Percentiles rank a stretch among this genome's conserved stretches.
phyloP scores from a whole-genome alignment of 2,113 vertebrate species.

The Noctilio leporinus region DNA sequence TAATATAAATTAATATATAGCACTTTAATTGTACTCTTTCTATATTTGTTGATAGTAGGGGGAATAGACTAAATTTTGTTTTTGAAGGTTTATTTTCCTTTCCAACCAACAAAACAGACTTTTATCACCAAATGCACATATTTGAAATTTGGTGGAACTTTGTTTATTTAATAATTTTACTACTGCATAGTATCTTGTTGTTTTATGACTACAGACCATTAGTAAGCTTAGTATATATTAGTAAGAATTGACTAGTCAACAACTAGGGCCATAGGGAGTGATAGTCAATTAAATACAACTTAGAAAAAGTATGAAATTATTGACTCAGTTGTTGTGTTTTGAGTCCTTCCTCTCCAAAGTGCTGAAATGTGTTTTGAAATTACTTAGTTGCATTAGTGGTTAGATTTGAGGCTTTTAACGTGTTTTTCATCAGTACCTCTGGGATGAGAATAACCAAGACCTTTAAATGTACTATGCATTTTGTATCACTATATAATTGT shows the following conservation, averaged over 20 bases:
- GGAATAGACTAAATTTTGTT: neutral
- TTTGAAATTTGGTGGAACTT: neutral
- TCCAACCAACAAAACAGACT: neutral
- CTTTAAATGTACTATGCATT: constrained; percentile 84
- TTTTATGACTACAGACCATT: constrained; percentile 15
- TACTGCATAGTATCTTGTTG: neutral
- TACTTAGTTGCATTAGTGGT: constrained; percentile 83
- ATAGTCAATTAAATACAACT: constrained; percentile 80
- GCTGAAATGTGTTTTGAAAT: constrained; percentile 80
- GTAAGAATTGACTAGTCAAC: constrained; percentile 64
- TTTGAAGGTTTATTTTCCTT: neutral
- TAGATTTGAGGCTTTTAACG: constrained; percentile 81
- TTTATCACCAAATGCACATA: neutral
- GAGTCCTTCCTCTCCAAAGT: constrained; percentile 79
- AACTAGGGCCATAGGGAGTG: constrained; percentile 72
- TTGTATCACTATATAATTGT: constrained; percentile 86
- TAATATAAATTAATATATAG: neutral
- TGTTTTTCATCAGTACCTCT: constrained; percentile 82
- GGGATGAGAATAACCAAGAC: constrained; percentile 82
- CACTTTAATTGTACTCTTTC: neutral
- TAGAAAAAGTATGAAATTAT: constrained; percentile 82
- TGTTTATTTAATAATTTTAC: neutral
- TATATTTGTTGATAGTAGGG: neutral
- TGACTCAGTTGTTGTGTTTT: constrained; percentile 72
- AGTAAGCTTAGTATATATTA: constrained; percentile 41